Evolutionary conservation across 1,140 invertebrate species (phyloP), one percentile per base, ranked within the genome.

Genomic region (Elysia chlorotica): DNA sequence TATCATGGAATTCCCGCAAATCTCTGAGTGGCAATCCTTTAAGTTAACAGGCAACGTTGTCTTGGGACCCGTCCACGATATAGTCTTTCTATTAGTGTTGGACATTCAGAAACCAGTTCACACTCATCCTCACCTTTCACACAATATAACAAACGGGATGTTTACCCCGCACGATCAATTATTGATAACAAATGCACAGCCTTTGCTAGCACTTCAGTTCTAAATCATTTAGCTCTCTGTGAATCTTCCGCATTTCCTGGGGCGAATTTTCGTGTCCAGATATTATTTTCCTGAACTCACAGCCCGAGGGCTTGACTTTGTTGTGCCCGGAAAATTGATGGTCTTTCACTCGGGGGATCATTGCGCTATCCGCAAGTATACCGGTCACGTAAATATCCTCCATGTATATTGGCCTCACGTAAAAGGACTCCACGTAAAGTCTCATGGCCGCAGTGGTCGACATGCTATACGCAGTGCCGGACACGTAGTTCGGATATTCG

Each of bases 341-440:
- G 21, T 76, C 65, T 37, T 77, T 53, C n/a, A 76, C 65, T 19
- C 59, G 65, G 14, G 41, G 35, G 17, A 79, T 65, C 35, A 61
- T 53, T 2, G 77, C 75, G 41, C 37, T 68, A 61, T 73, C 38
- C 25, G 80, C 80, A 61, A 75, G 74, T 21, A 83, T 19, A 4
- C 83, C 87, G 5, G 87, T 87, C 1, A 88, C 78, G 72, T 84
- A 88, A 31, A 87, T 81, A 74, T 88, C 87, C 71, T 88, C 87
- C 23, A 88, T 75, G 65, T 84, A 84, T 23, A 87, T 76, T 2
- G 81, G 53, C 21, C 74, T 78, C 3, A 61, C 71, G 17, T 70
- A n/a, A 25, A 81, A 59, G 10, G 86, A 81, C 5, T 78, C 81
- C 25, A 76, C 54, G 71, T 81, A 85, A n/a, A 88, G 70, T 3